A percentile compares a stretch with the other conserved stretches of the same genome.
Conservation (phyloP, 35 echinoderm and acorn worm genomes). For the Anneissia japonica region DNA sequence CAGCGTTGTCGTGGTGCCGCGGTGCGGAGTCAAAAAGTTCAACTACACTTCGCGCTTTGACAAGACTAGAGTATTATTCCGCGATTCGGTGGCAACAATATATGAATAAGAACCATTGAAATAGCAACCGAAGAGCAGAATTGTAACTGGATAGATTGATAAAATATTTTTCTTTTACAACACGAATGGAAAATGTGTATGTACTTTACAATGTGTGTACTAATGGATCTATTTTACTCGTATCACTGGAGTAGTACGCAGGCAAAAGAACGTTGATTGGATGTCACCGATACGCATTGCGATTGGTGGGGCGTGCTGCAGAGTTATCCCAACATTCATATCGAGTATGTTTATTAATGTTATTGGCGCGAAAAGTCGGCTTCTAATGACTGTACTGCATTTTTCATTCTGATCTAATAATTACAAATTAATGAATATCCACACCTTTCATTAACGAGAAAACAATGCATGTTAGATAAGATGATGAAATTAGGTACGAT, state of each 20-base stretch:
- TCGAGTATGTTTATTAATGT: neutral
- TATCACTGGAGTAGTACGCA: neutral
- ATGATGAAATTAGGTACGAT: too few relatives aligned
- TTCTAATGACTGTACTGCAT: too few relatives aligned
- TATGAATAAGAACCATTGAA: neutral
- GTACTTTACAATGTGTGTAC: neutral
- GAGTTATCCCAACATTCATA: conserved; percentile 1
- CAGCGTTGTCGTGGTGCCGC: neutral
- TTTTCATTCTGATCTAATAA: too few relatives aligned
- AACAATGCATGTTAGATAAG: too few relatives aligned
- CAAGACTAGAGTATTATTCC: neutral
- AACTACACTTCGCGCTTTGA: neutral
- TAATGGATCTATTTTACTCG: neutral
- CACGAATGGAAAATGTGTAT: neutral
- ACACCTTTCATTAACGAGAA: too few relatives aligned
- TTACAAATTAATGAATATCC: too few relatives aligned
- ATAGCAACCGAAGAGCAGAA: neutral
- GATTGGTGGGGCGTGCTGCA: neutral
- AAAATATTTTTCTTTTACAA: neutral
- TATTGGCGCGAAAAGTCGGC: neutral
- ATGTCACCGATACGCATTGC: neutral
- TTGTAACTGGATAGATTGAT: neutral
- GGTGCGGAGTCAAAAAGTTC: neutral
- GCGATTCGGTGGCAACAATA: neutral
- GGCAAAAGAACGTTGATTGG: neutral